A percentile compares a stretch with the other conserved stretches of the same genome.
phyloP scores from a whole-genome alignment of 2,113 vertebrate genomes.

The Pampusana beccarii region DNA sequence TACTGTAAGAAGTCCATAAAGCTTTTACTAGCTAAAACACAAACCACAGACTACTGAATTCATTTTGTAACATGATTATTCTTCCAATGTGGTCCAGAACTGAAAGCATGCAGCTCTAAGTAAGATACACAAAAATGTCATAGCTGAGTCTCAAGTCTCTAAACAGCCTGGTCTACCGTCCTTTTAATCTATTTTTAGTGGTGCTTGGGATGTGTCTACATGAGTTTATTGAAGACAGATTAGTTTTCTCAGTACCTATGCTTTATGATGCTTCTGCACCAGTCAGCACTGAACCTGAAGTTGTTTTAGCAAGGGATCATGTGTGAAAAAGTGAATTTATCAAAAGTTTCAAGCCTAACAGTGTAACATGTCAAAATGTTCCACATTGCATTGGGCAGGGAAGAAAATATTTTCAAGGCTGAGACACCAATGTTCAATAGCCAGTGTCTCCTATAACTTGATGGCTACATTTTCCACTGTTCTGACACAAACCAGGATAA shows the following conservation, averaged over 20 bases:
- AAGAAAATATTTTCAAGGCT: background rate
- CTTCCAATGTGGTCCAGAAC: background rate
- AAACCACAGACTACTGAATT: background rate
- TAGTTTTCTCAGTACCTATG: background rate
- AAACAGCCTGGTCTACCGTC: background rate
- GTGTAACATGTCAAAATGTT: background rate
- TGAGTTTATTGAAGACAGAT: background rate
- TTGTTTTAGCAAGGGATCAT: background rate
- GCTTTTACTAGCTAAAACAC: background rate
- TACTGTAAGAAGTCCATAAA: background rate
- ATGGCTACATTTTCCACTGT: background rate
- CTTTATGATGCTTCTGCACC: background rate
- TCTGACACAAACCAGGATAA: background rate
- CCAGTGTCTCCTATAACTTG: background rate
- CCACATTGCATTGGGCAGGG: background rate
- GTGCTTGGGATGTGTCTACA: background rate
- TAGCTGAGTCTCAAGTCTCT: background rate
- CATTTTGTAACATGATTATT: background rate
- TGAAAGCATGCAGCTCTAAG: background rate
- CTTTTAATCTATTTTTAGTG: background rate
- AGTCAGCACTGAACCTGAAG: background rate
- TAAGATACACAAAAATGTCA: background rate
- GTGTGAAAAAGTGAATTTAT: background rate
- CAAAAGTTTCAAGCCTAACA: background rate
- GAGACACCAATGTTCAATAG: background rate